Percentiles rank a stretch among this genome's conserved stretches.
phyloP scores from a whole-genome alignment of 2,888 invertebrate genomes.

The Troilus luridus region DNA sequence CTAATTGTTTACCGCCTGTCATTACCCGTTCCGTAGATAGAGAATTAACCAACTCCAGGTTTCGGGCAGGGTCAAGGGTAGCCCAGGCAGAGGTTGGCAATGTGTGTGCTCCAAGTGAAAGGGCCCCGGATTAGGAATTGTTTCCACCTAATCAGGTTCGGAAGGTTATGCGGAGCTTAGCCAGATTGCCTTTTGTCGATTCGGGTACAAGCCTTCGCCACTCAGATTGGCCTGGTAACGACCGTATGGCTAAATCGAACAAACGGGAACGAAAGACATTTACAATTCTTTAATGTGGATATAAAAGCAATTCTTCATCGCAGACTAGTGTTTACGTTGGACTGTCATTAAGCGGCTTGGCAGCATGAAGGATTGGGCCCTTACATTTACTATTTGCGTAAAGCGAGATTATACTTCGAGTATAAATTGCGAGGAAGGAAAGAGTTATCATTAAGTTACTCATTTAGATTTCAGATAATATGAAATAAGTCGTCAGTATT shows the following conservation, averaged over 20 bases:
- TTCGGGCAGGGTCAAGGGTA: conserved; percentile 5
- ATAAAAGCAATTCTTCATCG: not conserved
- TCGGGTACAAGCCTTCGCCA: not conserved
- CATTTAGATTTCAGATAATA: not conserved
- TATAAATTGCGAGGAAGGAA: not conserved
- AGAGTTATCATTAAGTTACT: not conserved
- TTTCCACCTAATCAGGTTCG: conserved; percentile 11
- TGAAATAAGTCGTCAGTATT: not conserved
- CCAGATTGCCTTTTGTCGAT: not conserved
- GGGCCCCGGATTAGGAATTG: not conserved
- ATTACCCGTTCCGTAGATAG: not conserved
- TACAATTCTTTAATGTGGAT: not conserved
- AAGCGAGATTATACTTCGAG: not conserved
- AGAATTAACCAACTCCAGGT: not conserved
- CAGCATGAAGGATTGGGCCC: not conserved
- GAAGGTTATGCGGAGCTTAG: not conserved
- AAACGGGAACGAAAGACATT: not conserved
- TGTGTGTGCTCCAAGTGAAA: not conserved
- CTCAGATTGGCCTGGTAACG: not conserved
- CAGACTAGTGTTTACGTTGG: not conserved
- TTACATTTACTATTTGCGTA: not conserved
- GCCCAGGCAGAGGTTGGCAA: not conserved
- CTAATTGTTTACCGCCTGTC: not conserved
- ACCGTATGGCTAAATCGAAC: not conserved
- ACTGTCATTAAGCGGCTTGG: not conserved